These are phyloP conservation scores for Tetramorium parvispinum DNA, from an alignment of 1,140 invertebrate genomes.

Conservation along the genomic window DNA sequence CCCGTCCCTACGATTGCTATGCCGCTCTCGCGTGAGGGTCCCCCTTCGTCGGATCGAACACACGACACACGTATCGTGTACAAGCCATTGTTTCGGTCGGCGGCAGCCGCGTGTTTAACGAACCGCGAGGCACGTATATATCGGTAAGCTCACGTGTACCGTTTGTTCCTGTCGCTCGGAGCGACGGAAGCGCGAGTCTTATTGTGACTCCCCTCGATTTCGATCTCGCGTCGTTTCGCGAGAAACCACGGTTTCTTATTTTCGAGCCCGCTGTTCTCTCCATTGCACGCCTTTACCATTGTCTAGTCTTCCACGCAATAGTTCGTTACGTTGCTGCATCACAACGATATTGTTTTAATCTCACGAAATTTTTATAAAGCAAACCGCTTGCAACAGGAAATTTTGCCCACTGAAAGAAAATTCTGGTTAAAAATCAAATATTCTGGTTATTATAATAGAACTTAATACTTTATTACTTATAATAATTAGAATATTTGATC, in stretches of 20 bases:
- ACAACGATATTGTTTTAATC: neutral
- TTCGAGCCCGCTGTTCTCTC: neutral
- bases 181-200: slow-evolving; percentile 51
- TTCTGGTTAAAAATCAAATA: too few relatives aligned
- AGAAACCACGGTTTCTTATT: slow-evolving; percentile 2
- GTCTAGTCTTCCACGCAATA: neutral
- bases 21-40: slow-evolving; percentile 54
- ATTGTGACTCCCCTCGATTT: slow-evolving; percentile 50
- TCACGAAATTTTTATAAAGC: neutral
- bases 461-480: too few relatives aligned
- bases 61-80: slow-evolving; percentile 66
- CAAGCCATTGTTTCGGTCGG: slow-evolving; percentile 67
- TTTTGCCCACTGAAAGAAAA: neutral
- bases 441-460: too few relatives aligned
- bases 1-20: slow-evolving; percentile 64
- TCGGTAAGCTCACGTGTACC: slow-evolving; percentile 61
- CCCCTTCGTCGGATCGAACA: slow-evolving; percentile 59
- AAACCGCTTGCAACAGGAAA: neutral
- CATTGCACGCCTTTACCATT: neutral
- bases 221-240: slow-evolving; percentile 47
- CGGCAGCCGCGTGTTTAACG: slow-evolving; percentile 65
- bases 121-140: slow-evolving; percentile 67
- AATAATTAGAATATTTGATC: too few relatives aligned
- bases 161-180: slow-evolving; percentile 49
- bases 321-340: neutral